These are phyloP conservation scores for Archegozetes longisetosus DNA, from an alignment of 1,140 invertebrate genomes.

Conservation along the genomic window DNA sequence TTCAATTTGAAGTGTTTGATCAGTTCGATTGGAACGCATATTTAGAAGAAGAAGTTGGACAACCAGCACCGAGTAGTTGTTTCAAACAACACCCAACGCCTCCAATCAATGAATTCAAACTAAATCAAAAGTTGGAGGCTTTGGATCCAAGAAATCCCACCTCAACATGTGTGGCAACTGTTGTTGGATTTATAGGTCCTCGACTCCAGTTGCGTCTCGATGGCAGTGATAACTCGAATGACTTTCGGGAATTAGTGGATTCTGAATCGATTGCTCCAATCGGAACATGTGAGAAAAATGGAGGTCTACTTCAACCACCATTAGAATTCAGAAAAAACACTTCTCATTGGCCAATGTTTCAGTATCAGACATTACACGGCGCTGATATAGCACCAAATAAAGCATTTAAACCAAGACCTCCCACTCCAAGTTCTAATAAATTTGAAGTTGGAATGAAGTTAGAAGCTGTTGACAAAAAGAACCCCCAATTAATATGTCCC, in stretches of 20 bases:
- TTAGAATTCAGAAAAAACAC: conserved; percentile 87
- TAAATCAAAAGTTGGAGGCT: conserved; percentile 88
- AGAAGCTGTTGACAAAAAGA: conserved; percentile 93
- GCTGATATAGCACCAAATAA: conserved; percentile 74
- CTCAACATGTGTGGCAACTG: conserved; percentile 89
- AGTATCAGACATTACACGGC: conserved; percentile 76
- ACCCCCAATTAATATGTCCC: conserved; percentile 86
- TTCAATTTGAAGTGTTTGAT: too few relatives aligned
- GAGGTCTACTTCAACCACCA: conserved; percentile 74
- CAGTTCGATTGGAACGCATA: conserved; percentile 91
- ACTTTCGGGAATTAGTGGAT: conserved; percentile 92
- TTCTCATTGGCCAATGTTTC: conserved; percentile 87
- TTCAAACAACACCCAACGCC: conserved; percentile 72
- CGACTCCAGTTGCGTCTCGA: conserved; percentile 72
- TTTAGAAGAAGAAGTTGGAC: conserved; percentile 55
- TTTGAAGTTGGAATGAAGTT: conserved; percentile 74
- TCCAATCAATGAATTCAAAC: conserved; percentile 80
- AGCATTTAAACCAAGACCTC: conserved; percentile 71
- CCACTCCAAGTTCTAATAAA: conserved; percentile 57
- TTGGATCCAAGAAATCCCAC: conserved; percentile 83
- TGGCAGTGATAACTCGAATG: conserved; percentile 93
- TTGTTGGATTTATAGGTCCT: conserved; percentile 75
- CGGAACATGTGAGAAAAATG: conserved; percentile 79
- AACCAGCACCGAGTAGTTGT: conserved; percentile 63
- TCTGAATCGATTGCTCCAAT: conserved; percentile 85